Conservation (phyloP, 2,888 invertebrate genomes). For the Fabriciana adippe region DNA sequence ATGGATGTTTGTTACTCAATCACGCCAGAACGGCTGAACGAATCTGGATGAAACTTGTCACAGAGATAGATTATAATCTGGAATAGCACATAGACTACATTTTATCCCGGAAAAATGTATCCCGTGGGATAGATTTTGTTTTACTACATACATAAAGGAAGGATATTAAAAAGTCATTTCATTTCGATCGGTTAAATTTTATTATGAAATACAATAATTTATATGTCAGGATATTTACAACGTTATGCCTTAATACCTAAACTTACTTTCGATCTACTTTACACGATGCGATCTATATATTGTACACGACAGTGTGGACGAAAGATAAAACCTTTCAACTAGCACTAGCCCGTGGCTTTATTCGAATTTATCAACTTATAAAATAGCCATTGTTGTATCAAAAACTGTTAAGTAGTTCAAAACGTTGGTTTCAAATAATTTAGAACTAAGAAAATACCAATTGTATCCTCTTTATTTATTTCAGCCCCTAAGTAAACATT, state of each 20-base stretch:
- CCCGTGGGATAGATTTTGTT: too few relatives aligned
- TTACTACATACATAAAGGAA: neutral
- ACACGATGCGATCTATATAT: constrained; percentile 25
- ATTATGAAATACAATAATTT: constrained; percentile 79
- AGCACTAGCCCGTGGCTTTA: neutral
- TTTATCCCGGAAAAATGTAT: too few relatives aligned
- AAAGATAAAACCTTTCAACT: neutral
- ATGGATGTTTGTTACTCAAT: too few relatives aligned
- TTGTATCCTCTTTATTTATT: neutral
- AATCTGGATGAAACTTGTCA: too few relatives aligned
- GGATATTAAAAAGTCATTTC: neutral
- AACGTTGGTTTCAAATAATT: too few relatives aligned
- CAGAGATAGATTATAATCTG: too few relatives aligned
- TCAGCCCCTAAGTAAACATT: neutral
- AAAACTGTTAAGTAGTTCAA: constrained; percentile 1
- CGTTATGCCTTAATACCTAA: constrained; percentile 40
- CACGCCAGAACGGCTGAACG: too few relatives aligned
- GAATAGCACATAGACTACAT: too few relatives aligned
- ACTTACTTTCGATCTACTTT: constrained; percentile 11
- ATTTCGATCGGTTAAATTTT: constrained; percentile 57
- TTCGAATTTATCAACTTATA: neutral
- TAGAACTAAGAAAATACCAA: too few relatives aligned
- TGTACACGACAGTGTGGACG: constrained; percentile 24
- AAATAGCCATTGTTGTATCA: constrained; percentile 1
- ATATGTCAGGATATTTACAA: constrained; percentile 75